Evolutionary conservation across 2,797 vertebrate genomes (phyloP).

Genomic region (Parauchenoglanis ngamensis): DNA sequence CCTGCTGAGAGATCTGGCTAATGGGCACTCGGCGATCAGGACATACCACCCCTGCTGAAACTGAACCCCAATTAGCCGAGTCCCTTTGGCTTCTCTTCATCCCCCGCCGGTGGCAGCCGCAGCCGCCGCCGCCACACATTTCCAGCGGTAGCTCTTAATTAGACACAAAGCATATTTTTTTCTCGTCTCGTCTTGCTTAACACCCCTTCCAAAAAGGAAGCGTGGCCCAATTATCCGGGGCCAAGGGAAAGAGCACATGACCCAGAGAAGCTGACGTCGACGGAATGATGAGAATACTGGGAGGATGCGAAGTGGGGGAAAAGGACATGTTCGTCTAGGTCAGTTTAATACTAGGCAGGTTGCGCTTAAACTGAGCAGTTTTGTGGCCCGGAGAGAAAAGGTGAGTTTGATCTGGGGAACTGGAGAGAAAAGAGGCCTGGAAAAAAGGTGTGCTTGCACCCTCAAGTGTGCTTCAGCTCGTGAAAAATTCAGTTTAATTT

Average conservation of each 20-base stretch:
- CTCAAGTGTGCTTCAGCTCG: background rate
- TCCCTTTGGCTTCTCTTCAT: constrained; percentile 14
- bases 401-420: background rate
- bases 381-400: background rate
- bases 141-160: constrained; percentile 19
- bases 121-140: constrained; percentile 6
- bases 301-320: background rate
- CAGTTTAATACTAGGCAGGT: constrained; percentile 2
- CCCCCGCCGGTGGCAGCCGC: constrained; percentile 6
- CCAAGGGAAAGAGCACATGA: background rate
- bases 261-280: background rate
- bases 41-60: constrained; percentile 17
- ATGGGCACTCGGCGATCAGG: constrained; percentile 16
- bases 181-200: background rate
- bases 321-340: background rate
- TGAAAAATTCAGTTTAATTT: constrained; percentile 30
- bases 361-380: constrained; percentile 1
- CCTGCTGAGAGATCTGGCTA: constrained; percentile 37
- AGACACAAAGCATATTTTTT: background rate
- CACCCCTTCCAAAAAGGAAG: background rate
- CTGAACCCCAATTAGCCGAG: constrained; percentile 37
- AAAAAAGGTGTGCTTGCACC: background rate
- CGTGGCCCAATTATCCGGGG: constrained; percentile 3
- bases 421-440: background rate
- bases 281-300: constrained; percentile 3